These are phyloP conservation scores for Stichodactyla helianthus DNA, from an alignment of 64 coral and sea anemone genomes.

Conservation along the genomic window DNA sequence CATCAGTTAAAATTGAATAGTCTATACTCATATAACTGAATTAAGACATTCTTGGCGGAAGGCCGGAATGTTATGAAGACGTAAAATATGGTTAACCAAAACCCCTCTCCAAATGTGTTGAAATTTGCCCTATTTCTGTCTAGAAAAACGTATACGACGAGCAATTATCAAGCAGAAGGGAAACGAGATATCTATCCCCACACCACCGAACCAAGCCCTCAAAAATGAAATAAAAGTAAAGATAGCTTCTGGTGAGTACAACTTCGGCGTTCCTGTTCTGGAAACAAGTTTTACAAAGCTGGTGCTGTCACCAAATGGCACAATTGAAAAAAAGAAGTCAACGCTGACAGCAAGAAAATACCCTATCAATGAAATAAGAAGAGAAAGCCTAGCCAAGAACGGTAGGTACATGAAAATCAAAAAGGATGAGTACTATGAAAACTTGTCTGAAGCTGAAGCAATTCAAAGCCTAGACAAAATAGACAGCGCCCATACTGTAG, in stretches of 20 bases:
- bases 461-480: too few relatives aligned
- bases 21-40: too few relatives aligned
- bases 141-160: slow-evolving; percentile 1
- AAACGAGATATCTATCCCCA: neutral
- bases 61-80: too few relatives aligned
- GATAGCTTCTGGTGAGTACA: slow-evolving; percentile 18
- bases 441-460: too few relatives aligned
- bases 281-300: slow-evolving; percentile 1
- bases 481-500: too few relatives aligned
- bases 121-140: too few relatives aligned
- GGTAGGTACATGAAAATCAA: neutral
- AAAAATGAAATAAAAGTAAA: neutral
- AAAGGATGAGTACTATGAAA: neutral
- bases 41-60: too few relatives aligned
- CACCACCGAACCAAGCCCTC: neutral
- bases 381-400: neutral
- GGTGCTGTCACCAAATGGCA: neutral
- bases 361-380: neutral
- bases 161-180: slow-evolving; percentile 14
- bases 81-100: too few relatives aligned
- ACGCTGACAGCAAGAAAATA: slow-evolving; percentile 11
- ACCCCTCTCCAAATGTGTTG: too few relatives aligned
- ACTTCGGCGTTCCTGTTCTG: slow-evolving; percentile 8
- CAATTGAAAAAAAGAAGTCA: slow-evolving; percentile 7
- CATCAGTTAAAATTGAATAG: too few relatives aligned